These are phyloP conservation scores for Scomber japonicus DNA, from an alignment of 2,113 vertebrate genomes.

Conservation along the genomic window DNA sequence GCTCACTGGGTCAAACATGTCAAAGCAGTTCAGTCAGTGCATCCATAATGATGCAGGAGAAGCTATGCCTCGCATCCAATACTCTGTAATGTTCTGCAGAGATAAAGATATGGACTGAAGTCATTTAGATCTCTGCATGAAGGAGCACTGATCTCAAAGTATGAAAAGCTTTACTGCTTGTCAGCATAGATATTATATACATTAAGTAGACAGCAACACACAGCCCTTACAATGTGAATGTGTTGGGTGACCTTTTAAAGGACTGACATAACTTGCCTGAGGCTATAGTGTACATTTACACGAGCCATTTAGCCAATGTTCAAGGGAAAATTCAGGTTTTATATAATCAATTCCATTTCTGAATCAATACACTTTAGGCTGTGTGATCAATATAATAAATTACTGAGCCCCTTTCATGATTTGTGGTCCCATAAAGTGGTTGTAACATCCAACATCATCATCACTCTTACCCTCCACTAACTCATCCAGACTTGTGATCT, in stretches of 20 bases:
- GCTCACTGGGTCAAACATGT: conserved; percentile 67
- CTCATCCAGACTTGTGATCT: conserved; percentile 92
- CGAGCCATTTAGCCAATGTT: background rate
- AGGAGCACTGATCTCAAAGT: background rate
- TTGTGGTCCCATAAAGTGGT: background rate
- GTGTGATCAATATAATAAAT: background rate
- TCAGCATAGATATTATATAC: background rate
- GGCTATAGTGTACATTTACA: background rate
- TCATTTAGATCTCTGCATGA: background rate
- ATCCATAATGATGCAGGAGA: conserved; percentile 7
- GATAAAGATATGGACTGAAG: background rate
- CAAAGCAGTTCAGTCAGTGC: conserved; percentile 52
- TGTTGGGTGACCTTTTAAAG: conserved; percentile 24
- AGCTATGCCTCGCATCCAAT: conserved; percentile 17
- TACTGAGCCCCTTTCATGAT: conserved; percentile 9
- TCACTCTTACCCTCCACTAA: conserved; percentile 91
- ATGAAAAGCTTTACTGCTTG: conserved; percentile 5
- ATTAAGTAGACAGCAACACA: too few species aligned
- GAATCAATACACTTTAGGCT: conserved; percentile 29
- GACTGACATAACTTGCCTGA: background rate
- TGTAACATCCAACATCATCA: background rate
- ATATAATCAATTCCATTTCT: conserved; percentile 39
- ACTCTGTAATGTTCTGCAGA: background rate
- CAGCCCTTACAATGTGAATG: background rate
- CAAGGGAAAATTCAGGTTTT: conserved; percentile 24